phyloP scores from a whole-genome alignment of 2,888 invertebrate genomes.

The Diarsia rubi region DNA sequence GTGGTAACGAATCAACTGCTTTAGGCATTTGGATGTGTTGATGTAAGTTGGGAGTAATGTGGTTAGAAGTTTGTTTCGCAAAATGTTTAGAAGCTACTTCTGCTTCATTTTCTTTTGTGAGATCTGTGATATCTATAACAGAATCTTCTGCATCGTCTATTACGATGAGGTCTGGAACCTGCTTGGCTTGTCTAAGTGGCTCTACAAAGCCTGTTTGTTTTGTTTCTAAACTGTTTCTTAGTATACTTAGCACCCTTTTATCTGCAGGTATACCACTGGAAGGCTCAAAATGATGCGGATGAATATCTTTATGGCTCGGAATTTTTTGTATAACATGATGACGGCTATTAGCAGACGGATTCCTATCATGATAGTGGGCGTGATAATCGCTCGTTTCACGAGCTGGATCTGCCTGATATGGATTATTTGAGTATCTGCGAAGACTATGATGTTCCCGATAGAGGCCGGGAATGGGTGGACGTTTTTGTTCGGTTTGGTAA shows the following conservation, averaged over 20 bases:
- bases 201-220: slow-evolving; percentile 90
- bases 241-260: slow-evolving; percentile 93
- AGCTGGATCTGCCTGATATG: slow-evolving; percentile 77
- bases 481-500: slow-evolving; percentile 85
- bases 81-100: slow-evolving; percentile 71
- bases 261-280: slow-evolving; percentile 91
- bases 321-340: slow-evolving; percentile 86
- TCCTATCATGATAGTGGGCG: slow-evolving; percentile 81
- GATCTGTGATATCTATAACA: slow-evolving; percentile 87
- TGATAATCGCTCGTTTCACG: slow-evolving; percentile 83
- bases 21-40: slow-evolving; percentile 92
- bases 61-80: slow-evolving; percentile 67
- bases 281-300: slow-evolving; percentile 79
- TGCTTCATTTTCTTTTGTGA: slow-evolving; percentile 83
- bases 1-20: slow-evolving; percentile 92
- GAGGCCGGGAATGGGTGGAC: slow-evolving; percentile 72
- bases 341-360: slow-evolving; percentile 77
- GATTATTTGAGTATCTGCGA: slow-evolving; percentile 79
- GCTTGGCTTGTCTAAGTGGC: slow-evolving; percentile 87
- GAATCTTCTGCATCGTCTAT: slow-evolving; percentile 88
- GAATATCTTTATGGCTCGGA: slow-evolving; percentile 83
- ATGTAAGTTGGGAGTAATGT: slow-evolving; percentile 71
- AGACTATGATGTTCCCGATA: slow-evolving; percentile 82
- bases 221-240: slow-evolving; percentile 93
- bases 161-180: slow-evolving; percentile 87